Percentiles rank a stretch among this genome's conserved stretches.
These are phyloP conservation scores for Hippopotamyrus pictus DNA, from an alignment of 2,797 vertebrate genomes.

Conservation along the genomic window DNA sequence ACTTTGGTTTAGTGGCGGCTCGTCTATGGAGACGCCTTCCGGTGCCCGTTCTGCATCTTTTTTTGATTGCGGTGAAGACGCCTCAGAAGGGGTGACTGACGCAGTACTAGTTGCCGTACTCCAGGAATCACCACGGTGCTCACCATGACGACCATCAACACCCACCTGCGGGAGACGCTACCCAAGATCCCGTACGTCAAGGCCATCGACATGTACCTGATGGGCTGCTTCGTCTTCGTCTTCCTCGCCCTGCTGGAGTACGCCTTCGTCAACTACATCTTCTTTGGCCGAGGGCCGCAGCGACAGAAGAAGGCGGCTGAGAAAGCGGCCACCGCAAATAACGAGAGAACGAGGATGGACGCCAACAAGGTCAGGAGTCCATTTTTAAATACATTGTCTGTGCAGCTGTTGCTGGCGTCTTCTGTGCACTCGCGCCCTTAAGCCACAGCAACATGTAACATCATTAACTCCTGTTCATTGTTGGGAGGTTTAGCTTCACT, in stretches of 20 bases:
- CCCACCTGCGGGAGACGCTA: slow-evolving; percentile 90
- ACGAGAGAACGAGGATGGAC: slow-evolving; percentile 89
- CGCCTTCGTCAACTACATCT: slow-evolving; percentile 97
- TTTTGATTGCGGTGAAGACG: not conserved
- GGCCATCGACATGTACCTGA: slow-evolving; percentile 98
- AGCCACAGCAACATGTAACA: not conserved
- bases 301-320: slow-evolving; percentile 93
- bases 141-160: slow-evolving; percentile 98
- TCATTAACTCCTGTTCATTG: not conserved
- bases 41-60: not conserved
- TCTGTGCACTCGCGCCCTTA: not conserved
- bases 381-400: not conserved
- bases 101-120: slow-evolving; percentile 13
- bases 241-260: slow-evolving; percentile 97
- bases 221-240: slow-evolving; percentile 97
- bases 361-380: slow-evolving; percentile 77
- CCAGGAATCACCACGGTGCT: slow-evolving; percentile 95
- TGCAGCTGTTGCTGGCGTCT: not conserved
- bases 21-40: not conserved
- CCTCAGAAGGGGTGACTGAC: not conserved
- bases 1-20: not conserved
- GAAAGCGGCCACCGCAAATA: slow-evolving; percentile 79
- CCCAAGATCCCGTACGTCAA: slow-evolving; percentile 99
- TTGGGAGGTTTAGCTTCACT: not conserved
- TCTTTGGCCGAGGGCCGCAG: slow-evolving; percentile 96